A percentile compares a stretch with the other conserved stretches of the same genome.
Evolutionary conservation across 2,113 vertebrate species (phyloP).

Genomic region (Raja brachyura): DNA sequence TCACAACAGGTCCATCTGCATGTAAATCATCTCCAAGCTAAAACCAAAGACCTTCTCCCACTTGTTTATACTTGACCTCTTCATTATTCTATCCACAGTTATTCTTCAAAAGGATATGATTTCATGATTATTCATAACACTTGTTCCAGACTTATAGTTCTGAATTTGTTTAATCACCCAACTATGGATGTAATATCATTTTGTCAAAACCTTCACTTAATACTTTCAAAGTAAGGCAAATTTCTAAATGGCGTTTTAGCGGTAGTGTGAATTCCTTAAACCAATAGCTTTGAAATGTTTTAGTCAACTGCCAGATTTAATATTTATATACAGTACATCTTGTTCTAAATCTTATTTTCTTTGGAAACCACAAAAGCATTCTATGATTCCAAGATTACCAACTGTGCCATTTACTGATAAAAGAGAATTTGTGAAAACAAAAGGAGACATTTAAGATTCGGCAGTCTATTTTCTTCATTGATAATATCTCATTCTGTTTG

Average conservation of each 20-base stretch:
- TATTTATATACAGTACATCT: constrained; percentile 9
- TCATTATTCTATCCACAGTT: neutral
- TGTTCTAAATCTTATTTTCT: neutral
- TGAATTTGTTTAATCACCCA: neutral
- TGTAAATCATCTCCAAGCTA: no score
- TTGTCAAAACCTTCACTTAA: neutral
- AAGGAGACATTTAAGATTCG: neutral
- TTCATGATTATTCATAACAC: neutral
- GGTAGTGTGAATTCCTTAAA: neutral
- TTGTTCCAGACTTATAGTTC: neutral
- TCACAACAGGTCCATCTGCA: no score
- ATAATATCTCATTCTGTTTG: neutral
- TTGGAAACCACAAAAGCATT: neutral
- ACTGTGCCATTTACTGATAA: neutral
- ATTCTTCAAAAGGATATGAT: neutral
- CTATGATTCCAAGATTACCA: constrained; percentile 4
- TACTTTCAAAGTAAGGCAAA: neutral
- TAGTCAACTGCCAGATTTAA: neutral
- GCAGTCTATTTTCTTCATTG: neutral
- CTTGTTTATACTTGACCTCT: neutral
- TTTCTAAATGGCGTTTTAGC: neutral
- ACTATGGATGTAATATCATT: neutral
- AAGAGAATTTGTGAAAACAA: neutral
- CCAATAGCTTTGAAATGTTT: neutral
- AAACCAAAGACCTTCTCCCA: no score